Percentiles rank a stretch among this genome's conserved stretches.
Conservation (phyloP, 2,888 invertebrate species). For the Nymphalis polychloros region DNA sequence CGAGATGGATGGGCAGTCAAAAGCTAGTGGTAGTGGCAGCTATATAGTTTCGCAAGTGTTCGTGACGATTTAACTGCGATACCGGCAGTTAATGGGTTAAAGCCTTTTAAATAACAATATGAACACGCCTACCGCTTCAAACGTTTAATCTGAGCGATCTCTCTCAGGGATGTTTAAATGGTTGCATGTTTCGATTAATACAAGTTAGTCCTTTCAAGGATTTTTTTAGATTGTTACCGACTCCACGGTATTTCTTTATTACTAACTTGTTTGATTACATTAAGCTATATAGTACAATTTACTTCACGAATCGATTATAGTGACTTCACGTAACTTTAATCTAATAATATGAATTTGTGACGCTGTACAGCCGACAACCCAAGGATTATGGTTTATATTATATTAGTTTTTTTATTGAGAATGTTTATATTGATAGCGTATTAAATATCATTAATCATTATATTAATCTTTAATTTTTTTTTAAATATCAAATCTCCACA, state of each 20-base stretch:
- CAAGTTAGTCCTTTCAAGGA: conserved; percentile 58
- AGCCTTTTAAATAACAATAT: conserved; percentile 76
- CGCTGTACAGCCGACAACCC: too few relatives aligned
- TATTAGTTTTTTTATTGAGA: too few relatives aligned
- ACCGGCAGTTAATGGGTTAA: conserved; percentile 60
- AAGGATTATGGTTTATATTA: too few relatives aligned
- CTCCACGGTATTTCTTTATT: neutral
- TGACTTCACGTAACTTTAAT: too few relatives aligned
- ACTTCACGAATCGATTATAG: too few relatives aligned
- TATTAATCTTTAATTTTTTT: too few relatives aligned
- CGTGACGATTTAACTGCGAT: conserved; percentile 64
- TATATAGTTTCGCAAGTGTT: conserved; percentile 45
- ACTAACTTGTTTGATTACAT: neutral
- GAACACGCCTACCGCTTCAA: conserved; percentile 65
- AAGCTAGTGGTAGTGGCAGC: conserved; percentile 1
- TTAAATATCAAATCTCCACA: too few relatives aligned
- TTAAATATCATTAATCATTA: too few relatives aligned
- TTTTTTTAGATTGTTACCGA: conserved; percentile 33
- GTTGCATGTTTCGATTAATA: conserved; percentile 45
- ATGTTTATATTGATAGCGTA: too few relatives aligned
- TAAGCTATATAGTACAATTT: too few relatives aligned
- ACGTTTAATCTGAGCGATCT: conserved; percentile 64
- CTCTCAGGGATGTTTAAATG: conserved; percentile 65
- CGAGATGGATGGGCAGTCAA: conserved; percentile 39
- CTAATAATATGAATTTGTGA: too few relatives aligned